phyloP scores from a whole-genome alignment of 2,888 invertebrate genomes.

The Heliconius cydno region DNA sequence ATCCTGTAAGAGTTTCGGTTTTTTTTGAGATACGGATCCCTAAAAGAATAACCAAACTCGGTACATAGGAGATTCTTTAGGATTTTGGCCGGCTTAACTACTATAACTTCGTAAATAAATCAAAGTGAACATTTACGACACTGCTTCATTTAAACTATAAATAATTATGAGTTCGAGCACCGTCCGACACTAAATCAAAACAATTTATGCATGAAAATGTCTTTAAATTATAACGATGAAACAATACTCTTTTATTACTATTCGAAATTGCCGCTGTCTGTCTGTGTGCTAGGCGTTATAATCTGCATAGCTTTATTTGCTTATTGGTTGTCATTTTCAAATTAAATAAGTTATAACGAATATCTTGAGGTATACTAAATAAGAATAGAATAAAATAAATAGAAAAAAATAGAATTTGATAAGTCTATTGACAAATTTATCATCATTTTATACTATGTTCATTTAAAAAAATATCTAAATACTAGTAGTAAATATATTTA shows the following conservation, averaged over 20 bases:
- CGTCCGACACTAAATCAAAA: conserved; percentile 64
- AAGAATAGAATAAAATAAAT: too few species aligned
- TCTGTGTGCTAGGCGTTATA: conserved; percentile 30
- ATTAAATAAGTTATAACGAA: too few species aligned
- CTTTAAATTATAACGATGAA: conserved; percentile 57
- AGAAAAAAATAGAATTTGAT: too few species aligned
- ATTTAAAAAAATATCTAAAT: too few species aligned
- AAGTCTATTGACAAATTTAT: too few species aligned
- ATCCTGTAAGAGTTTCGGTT: too few species aligned
- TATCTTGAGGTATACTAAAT: too few species aligned
- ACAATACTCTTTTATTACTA: conserved; percentile 55
- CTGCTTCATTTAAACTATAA: conserved; percentile 73
- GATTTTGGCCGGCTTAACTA: conserved; percentile 38
- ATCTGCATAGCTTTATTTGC: conserved; percentile 11
- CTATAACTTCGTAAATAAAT: conserved; percentile 63
- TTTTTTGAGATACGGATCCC: too few species aligned
- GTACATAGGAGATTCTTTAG: conserved; percentile 27
- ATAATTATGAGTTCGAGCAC: conserved; percentile 66
- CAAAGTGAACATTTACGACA: conserved; percentile 66
- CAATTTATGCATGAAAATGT: conserved; percentile 65
- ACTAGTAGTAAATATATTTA: too few species aligned
- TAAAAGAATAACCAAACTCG: conserved; percentile 18
- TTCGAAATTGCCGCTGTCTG: conserved; percentile 51
- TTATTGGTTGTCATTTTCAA: conserved; percentile 15
- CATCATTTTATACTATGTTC: too few species aligned